Evolutionary conservation across 2,888 invertebrate species (phyloP).

Genomic region (Tachystola acroxantha): DNA sequence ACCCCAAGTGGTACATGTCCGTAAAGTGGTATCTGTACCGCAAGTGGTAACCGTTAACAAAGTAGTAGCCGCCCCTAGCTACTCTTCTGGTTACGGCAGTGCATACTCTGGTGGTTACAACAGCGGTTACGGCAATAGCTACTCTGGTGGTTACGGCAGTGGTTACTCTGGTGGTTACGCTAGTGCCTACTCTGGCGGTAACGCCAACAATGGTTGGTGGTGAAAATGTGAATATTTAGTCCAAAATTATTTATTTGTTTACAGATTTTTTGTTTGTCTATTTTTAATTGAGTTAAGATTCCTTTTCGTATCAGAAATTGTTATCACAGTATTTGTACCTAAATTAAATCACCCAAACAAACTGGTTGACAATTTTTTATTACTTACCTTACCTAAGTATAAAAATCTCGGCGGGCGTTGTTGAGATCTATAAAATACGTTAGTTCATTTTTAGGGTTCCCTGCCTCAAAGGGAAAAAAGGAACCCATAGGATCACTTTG

Average conservation of each 20-base stretch:
- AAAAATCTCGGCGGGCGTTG: no score
- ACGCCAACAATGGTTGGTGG: slow-evolving; percentile 15
- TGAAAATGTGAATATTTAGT: slow-evolving; percentile 12
- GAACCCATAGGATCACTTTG: no score
- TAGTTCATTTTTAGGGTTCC: no score
- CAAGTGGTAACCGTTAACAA: slow-evolving; percentile 40
- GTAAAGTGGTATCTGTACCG: slow-evolving; percentile 35
- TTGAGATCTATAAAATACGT: no score
- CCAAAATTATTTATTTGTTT: slow-evolving; percentile 1
- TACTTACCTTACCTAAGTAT: no score
- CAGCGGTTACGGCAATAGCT: slow-evolving; percentile 21
- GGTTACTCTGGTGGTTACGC: slow-evolving; percentile 27
- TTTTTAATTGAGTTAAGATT: no score
- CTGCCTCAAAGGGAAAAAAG: no score
- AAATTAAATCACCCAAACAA: no score
- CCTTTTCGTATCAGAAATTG: no score
- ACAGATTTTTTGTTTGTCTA: no score
- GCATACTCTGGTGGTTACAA: slow-evolving; percentile 31
- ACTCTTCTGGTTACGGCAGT: slow-evolving; percentile 7
- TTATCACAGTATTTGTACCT: no score
- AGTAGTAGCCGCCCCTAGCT: slow-evolving; percentile 28
- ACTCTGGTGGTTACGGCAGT: slow-evolving; percentile 8
- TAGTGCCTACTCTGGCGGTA: slow-evolving; percentile 8
- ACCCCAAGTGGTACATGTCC: slow-evolving; percentile 30
- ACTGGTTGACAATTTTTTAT: no score